Evolutionary conservation across 2,113 vertebrate species (phyloP), one percentile per base, ranked within the genome.

Genomic region (Carlito syrichta): DNA sequence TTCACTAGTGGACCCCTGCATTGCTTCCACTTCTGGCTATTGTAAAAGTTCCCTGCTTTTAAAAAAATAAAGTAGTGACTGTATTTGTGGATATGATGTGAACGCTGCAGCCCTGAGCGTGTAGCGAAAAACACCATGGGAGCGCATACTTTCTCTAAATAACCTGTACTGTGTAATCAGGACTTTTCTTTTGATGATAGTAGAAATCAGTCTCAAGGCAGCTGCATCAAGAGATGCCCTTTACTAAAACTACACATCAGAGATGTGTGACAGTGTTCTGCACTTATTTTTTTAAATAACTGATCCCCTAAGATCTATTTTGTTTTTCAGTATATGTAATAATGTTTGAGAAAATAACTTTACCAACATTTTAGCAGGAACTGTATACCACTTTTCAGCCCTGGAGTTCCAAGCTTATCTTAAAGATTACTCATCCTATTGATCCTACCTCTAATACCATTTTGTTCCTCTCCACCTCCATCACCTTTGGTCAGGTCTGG

Each of bases 251-350:
- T 81, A 19, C 35, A 93, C 38, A 77, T 82, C 11, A 73, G 23
- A 73, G 23, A 86, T 62, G 45, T 91, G 14, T 78, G 11, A 50
- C 40, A 45, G 43, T 84, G 40, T 93, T 95, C 38, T 83, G 9
- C 86, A 30, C 73, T 58, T 90, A 2, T 52, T 74, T 58, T 60
- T 60, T 76, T 76, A 71, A 84, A 92, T 56, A 40, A 50, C 50
- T 14, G 20, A 1, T 23, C 6, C 50, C 7, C 83, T 68, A 73
- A 66, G 23, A 13, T 86, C 25, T 89, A 3, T 90, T 76, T 96
- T 89, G 14, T 40, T 96, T 82, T 84, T 91, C 19, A 60, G 60
- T 83, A 58, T 89, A n/a, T 95, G 48, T 95, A 40, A 78, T 91
- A n/a, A 90, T 82, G 22, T 74, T 38, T 58, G 71, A 85, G 82